Evolutionary conservation across 1,140 invertebrate species (phyloP).

Genomic region (Eulimnadia texana): DNA sequence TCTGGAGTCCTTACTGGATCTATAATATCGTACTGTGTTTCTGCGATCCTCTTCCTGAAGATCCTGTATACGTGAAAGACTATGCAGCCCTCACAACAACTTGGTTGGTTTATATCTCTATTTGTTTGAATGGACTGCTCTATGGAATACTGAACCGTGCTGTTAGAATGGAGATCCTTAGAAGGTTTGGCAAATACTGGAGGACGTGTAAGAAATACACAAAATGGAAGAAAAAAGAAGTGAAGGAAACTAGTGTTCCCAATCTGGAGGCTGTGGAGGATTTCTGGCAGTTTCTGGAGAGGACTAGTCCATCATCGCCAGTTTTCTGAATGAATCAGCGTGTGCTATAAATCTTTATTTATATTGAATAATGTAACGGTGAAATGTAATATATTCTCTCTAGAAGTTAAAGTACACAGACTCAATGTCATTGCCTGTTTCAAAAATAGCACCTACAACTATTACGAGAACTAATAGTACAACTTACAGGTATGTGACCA

Average conservation of each 20-base stretch:
- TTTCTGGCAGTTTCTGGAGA: background rate
- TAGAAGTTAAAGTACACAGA: no score
- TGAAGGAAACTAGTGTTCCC: no score
- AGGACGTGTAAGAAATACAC: background rate
- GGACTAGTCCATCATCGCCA: background rate
- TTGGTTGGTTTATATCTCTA: conserved; percentile 8
- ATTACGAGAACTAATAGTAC: no score
- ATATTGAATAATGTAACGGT: no score
- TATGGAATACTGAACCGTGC: conserved; percentile 13
- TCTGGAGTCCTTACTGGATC: conserved; percentile 11
- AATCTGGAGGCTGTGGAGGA: background rate
- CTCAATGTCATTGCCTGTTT: no score
- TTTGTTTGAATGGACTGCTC: conserved; percentile 6
- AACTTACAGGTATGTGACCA: no score
- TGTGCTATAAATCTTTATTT: background rate
- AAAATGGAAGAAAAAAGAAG: no score
- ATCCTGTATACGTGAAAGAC: background rate
- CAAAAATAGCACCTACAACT: no score
- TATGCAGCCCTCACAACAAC: background rate
- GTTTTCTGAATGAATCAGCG: background rate
- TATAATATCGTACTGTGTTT: background rate
- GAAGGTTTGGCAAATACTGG: background rate
- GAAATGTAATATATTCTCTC: no score
- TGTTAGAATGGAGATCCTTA: background rate
- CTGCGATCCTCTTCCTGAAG: background rate